Evolutionary conservation across 2,113 vertebrate species (phyloP), one percentile per base, ranked within the genome.

Genomic region (Perca fluviatilis): DNA sequence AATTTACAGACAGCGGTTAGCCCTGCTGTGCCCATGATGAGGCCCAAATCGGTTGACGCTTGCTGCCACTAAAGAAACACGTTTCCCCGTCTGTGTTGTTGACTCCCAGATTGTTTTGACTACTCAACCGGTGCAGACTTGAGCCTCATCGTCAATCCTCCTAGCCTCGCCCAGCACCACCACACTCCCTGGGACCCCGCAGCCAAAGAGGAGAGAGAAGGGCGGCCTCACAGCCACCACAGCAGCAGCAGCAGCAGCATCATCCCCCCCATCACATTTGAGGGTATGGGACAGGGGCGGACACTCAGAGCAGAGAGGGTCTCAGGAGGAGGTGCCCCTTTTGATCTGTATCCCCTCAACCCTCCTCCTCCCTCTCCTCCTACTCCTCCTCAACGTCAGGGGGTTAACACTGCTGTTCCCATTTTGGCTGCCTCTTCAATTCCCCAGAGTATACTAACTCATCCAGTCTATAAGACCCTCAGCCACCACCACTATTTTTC

Each of bases 91-190:
- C 88, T 96, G 93, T 95, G 97, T 95, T 98, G 97, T 99, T 98
- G 97, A 98, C 97, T 98, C 98, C 97, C 98, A 99, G 98, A 99
- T 99, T 97, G 98, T 98, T 98, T 99, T 98, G 98, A 99, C 98
- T 95, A 97, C 98, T 97, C 98, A 96, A 96, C 94, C 92, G 97
- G 97, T 90, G 97, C 96, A 95, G 98, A 99, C 94, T 96, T 96
- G 94, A 97, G 96, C 96, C 93, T 97, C 96, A 94, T 94, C 95
- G 93, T 97, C 97, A 97, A 94, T 95, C 96, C 96, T 95, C 94
- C 95, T 96, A 96, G 96, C 94, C 95, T 94, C 95, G 94, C 95
- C 95, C 96, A 81, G 79, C 76, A 65, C 9, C 86, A 83, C 72
- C 73, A 94, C 94, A 92, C 95, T 94, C 96, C 92, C 94, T 95